Conservation (phyloP, 2,113 vertebrate species). For the Festucalex cinctus region DNA sequence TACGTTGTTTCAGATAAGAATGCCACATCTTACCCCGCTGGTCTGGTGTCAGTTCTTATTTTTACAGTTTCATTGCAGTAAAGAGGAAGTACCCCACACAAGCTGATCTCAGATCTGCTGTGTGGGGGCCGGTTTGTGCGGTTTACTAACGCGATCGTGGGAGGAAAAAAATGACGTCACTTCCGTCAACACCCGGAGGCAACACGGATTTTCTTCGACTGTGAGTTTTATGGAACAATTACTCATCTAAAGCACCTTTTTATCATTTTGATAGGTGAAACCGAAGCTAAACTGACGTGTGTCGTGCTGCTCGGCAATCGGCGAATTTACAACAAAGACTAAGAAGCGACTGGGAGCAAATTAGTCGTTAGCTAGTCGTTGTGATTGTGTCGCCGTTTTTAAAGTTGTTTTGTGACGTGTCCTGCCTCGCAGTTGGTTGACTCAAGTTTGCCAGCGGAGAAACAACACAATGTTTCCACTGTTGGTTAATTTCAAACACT, state of each 20-base stretch:
- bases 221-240: neutral
- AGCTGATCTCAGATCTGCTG: neutral
- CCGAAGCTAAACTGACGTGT: neutral
- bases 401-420: slow-evolving; percentile 31
- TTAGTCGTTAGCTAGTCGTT: neutral
- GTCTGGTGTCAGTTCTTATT: neutral
- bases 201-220: neutral
- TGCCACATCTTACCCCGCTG: too few species aligned
- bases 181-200: slow-evolving; percentile 42
- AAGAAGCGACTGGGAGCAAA: neutral
- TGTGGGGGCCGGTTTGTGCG: slow-evolving; percentile 22
- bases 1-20: too few species aligned
- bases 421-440: slow-evolving; percentile 33
- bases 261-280: neutral
- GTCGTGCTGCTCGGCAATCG: neutral
- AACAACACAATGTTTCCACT: neutral
- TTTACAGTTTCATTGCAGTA: neutral
- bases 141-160: slow-evolving; percentile 20
- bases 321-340: neutral
- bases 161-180: slow-evolving; percentile 39
- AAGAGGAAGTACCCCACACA: neutral
- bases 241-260: neutral
- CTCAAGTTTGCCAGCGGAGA: slow-evolving; percentile 28
- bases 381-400: neutral
- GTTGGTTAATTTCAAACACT: neutral